These are phyloP conservation scores for Poecilia latipinna DNA, from an alignment of 2,113 vertebrate species.

Conservation along the genomic window DNA sequence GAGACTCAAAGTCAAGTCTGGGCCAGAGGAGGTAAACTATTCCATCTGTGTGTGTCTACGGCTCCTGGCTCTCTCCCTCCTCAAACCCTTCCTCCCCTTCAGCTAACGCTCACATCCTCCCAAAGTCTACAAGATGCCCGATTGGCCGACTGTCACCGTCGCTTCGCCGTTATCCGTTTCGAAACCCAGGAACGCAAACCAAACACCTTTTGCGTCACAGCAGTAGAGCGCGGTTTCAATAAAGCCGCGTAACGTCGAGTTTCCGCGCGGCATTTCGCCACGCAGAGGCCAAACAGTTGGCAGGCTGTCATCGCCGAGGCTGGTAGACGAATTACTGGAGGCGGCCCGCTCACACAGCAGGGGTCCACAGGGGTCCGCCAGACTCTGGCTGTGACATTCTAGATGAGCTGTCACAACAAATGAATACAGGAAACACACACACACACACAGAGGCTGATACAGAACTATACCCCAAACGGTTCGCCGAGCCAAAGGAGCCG, in stretches of 20 bases:
- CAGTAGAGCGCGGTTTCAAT: slow-evolving; percentile 44
- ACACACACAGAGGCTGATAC: neutral
- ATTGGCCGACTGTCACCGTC: neutral
- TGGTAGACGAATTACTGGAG: slow-evolving; percentile 76
- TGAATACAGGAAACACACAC: slow-evolving; percentile 24
- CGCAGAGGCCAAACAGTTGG: slow-evolving; percentile 54
- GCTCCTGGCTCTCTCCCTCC: slow-evolving; percentile 47
- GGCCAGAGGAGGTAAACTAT: slow-evolving; percentile 81
- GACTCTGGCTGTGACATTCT: slow-evolving; percentile 70
- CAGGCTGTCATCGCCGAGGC: slow-evolving; percentile 72
- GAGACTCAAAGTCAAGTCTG: slow-evolving; percentile 83
- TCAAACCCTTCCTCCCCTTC: slow-evolving; percentile 25
- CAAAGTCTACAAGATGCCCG: neutral
- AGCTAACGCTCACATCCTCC: slow-evolving; percentile 38
- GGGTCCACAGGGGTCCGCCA: slow-evolving; percentile 54
- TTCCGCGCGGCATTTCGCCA: no score
- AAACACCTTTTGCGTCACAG: slow-evolving; percentile 26
- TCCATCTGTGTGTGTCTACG: slow-evolving; percentile 84
- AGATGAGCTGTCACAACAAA: slow-evolving; percentile 76
- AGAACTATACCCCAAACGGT: neutral
- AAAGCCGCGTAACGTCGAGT: neutral
- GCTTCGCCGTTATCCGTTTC: neutral
- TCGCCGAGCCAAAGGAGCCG: neutral
- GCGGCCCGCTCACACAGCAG: slow-evolving; percentile 51
- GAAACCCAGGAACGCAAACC: slow-evolving; percentile 63